A percentile compares a stretch with the other conserved stretches of the same genome.
These are phyloP conservation scores for Drosophila erecta DNA, from an alignment of 1,140 invertebrate species.

Conservation along the genomic window DNA sequence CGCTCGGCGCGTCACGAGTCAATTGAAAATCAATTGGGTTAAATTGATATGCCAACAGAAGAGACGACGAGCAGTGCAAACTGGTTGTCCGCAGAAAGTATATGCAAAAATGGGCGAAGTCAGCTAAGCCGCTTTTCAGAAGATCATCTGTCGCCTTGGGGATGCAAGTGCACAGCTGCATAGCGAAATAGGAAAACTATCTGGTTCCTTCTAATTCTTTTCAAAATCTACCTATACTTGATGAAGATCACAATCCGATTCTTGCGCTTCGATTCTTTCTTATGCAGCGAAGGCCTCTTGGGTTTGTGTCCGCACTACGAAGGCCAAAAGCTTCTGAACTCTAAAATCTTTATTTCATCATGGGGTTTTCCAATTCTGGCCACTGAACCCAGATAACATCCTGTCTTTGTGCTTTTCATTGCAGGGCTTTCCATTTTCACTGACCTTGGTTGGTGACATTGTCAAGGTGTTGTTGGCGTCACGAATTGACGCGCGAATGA, in stretches of 20 bases:
- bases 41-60: conserved; percentile 62
- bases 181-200: too few species aligned
- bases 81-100: background rate
- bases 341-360: background rate
- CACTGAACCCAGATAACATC: too few species aligned
- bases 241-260: background rate
- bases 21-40: conserved; percentile 74
- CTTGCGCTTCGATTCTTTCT: background rate
- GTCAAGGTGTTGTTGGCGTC: conserved; percentile 40
- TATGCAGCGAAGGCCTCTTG: background rate
- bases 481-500: conserved; percentile 26
- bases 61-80: conserved; percentile 4
- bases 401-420: too few species aligned
- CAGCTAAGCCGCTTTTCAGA: conserved; percentile 1
- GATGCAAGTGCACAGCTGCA: background rate
- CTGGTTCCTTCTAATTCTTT: too few species aligned
- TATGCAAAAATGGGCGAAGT: background rate
- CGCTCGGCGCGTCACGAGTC: conserved; percentile 58
- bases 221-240: background rate
- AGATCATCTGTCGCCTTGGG: background rate
- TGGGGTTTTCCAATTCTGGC: too few species aligned
- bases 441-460: background rate
- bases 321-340: conserved; percentile 4
- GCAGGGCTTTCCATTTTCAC: background rate
- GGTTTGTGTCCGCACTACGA: conserved; percentile 18